Percentiles rank a stretch among this genome's conserved stretches.
These are phyloP conservation scores for Etheostoma perlongum DNA, from an alignment of 2,797 vertebrate species.

Conservation along the genomic window DNA sequence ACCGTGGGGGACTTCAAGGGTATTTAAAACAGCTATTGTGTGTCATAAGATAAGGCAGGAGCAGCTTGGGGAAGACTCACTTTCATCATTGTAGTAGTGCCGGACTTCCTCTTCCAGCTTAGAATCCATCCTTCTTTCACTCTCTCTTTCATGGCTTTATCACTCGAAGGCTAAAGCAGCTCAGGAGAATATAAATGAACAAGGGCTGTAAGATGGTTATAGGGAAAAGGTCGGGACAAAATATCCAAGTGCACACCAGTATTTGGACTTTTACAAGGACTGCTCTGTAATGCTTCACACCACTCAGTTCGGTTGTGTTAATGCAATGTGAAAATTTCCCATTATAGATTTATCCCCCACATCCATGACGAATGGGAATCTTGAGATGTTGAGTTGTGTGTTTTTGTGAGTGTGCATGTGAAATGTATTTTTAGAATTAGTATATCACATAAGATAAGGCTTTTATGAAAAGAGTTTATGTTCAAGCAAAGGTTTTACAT, in stretches of 20 bases:
- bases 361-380: conserved; percentile 39
- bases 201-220: conserved; percentile 44
- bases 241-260: conserved; percentile 51
- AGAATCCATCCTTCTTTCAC: conserved; percentile 60
- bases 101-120: conserved; percentile 65
- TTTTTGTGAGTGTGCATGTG: conserved; percentile 1
- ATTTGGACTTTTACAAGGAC: conserved; percentile 35
- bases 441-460: not conserved
- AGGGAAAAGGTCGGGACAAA: conserved; percentile 53
- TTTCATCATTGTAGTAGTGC: conserved; percentile 72
- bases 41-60: conserved; percentile 78
- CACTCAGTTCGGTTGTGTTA: conserved; percentile 18
- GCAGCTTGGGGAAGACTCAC: conserved; percentile 73
- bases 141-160: conserved; percentile 74
- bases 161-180: conserved; percentile 74
- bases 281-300: conserved; percentile 44
- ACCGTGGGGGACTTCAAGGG: conserved; percentile 71
- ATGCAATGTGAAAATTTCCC: conserved; percentile 48
- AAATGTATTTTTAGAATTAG: conserved; percentile 22
- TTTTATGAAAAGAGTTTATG: not conserved
- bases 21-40: conserved; percentile 81
- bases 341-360: conserved; percentile 48
- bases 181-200: conserved; percentile 79
- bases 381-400: conserved; percentile 20
- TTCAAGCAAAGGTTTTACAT: conserved; percentile 7